phyloP scores from a whole-genome alignment of 2,888 invertebrate genomes.

The Eupithecia abbreviata region DNA sequence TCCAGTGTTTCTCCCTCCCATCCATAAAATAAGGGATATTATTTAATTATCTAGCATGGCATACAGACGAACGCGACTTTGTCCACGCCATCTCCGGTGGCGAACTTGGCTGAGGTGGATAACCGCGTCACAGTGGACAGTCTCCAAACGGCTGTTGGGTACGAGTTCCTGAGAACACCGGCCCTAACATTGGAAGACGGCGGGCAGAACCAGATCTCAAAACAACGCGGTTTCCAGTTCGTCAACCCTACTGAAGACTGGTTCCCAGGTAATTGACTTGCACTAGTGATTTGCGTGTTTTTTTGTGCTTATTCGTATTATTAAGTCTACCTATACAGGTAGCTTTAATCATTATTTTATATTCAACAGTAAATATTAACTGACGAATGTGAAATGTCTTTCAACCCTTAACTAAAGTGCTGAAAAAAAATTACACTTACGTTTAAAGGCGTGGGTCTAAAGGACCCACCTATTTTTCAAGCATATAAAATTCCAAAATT shows the following conservation, averaged over 20 bases:
- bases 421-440: too few relatives aligned
- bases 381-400: too few relatives aligned
- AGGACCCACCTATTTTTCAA: too few relatives aligned
- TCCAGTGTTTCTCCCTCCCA: slow-evolving; percentile 47
- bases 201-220: slow-evolving; percentile 87
- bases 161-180: slow-evolving; percentile 91
- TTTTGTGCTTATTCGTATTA: too few relatives aligned
- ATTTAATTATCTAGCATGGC: slow-evolving; percentile 86
- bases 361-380: too few relatives aligned
- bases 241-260: slow-evolving; percentile 94
- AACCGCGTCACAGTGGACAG: slow-evolving; percentile 87
- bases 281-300: neutral
- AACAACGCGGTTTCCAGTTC: slow-evolving; percentile 93
- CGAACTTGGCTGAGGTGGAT: slow-evolving; percentile 91
- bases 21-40: slow-evolving; percentile 65
- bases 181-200: slow-evolving; percentile 88
- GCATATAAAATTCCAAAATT: too few relatives aligned
- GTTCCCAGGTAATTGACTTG: slow-evolving; percentile 88
- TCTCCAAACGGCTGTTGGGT: slow-evolving; percentile 90
- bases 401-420: too few relatives aligned
- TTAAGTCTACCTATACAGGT: too few relatives aligned
- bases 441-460: too few relatives aligned
- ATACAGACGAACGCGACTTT: slow-evolving; percentile 93
- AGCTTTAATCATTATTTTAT: too few relatives aligned
- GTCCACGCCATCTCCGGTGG: slow-evolving; percentile 91